Evolutionary conservation across 2,888 invertebrate genomes (phyloP).

Genomic region (Zaprionus obscuricornis): DNA sequence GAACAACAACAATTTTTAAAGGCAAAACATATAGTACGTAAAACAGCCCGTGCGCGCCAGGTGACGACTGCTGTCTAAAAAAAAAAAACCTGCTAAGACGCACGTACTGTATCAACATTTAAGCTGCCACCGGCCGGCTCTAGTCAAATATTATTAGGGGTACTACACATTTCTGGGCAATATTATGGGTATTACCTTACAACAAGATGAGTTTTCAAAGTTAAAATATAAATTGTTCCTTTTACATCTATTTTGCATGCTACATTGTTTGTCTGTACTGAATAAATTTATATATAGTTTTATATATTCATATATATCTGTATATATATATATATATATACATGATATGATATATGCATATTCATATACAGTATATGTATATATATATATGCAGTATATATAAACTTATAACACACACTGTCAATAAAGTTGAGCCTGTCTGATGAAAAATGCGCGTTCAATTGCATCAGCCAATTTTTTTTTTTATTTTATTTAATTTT

Average conservation of each 20-base stretch:
- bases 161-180: not conserved
- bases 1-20: not conserved
- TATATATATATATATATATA: too few species aligned
- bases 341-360: too few species aligned
- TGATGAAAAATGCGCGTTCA: slow-evolving; percentile 76
- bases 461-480: slow-evolving; percentile 82
- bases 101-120: slow-evolving; percentile 44
- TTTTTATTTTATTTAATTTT: too few species aligned
- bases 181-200: slow-evolving; percentile 6
- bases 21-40: not conserved
- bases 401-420: too few species aligned
- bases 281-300: too few species aligned
- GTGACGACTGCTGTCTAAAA: slow-evolving; percentile 9
- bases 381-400: too few species aligned
- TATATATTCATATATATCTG: too few species aligned
- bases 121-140: slow-evolving; percentile 41
- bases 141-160: not conserved
- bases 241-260: not conserved
- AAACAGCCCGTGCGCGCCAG: not conserved
- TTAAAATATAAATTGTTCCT: too few species aligned
- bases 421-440: too few species aligned
- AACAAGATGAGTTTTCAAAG: slow-evolving; percentile 6
- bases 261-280: too few species aligned
- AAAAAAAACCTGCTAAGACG: slow-evolving; percentile 40
- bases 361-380: too few species aligned